These are phyloP conservation scores for Microcaecilia unicolor DNA, from an alignment of 2,797 vertebrate species.

Conservation along the genomic window DNA sequence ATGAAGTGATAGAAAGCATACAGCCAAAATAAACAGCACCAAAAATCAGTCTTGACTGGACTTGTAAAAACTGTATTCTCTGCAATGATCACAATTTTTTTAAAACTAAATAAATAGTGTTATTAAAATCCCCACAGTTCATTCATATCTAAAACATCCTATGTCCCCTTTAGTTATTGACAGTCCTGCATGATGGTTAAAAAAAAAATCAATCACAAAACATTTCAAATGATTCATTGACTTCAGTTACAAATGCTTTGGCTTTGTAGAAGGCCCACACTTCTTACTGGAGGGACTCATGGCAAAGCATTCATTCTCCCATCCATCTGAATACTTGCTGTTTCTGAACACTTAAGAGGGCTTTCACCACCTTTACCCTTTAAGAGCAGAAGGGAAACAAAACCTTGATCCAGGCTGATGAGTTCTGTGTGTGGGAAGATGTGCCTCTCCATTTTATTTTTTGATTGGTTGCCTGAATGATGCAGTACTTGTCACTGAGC, in stretches of 20 bases:
- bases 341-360: too few species aligned
- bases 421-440: too few species aligned
- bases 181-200: conserved; percentile 23
- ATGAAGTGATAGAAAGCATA: conserved; percentile 72
- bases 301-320: too few species aligned
- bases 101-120: conserved; percentile 81
- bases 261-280: too few species aligned
- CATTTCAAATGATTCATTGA: too few species aligned
- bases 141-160: conserved; percentile 64
- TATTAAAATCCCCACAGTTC: conserved; percentile 70
- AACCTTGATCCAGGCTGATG: too few species aligned
- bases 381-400: too few species aligned
- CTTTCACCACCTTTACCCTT: too few species aligned
- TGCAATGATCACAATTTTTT: conserved; percentile 70
- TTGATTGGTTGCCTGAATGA: conserved; percentile 90
- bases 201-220: conserved; percentile 38
- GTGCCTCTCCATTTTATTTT: conserved; percentile 86
- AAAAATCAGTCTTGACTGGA: conserved; percentile 30
- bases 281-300: too few species aligned
- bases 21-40: conserved; percentile 47
- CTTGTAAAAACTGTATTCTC: conserved; percentile 94
- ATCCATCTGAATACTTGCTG: too few species aligned
- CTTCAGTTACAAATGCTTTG: too few species aligned
- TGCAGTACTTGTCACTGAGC: conserved; percentile 56
- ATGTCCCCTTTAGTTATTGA: conserved; percentile 31